phyloP scores from a whole-genome alignment of 92 coral and sea anemone genomes.

The Epizoanthus stellaris region DNA sequence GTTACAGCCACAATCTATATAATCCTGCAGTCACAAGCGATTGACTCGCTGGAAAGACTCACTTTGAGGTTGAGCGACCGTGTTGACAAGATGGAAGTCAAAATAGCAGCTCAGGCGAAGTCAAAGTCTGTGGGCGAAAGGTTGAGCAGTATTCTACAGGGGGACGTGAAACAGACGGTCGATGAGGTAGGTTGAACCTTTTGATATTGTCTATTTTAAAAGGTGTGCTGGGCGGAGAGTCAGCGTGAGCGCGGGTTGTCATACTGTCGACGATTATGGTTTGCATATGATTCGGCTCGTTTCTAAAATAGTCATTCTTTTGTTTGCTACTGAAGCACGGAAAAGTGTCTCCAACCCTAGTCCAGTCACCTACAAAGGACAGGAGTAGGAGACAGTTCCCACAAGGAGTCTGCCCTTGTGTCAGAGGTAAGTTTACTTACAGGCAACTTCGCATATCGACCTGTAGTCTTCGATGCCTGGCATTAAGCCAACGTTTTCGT shows the following conservation, averaged over 20 bases:
- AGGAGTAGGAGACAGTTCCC: slow-evolving; percentile 33
- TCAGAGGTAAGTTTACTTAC: not conserved
- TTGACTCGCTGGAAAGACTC: slow-evolving; percentile 71
- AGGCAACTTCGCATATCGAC: not conserved
- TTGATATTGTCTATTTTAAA: too few species aligned
- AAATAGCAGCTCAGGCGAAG: slow-evolving; percentile 60
- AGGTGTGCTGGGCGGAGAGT: not conserved
- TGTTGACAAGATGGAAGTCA: slow-evolving; percentile 63
- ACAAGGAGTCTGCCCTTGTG: slow-evolving; percentile 41
- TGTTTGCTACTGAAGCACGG: not conserved
- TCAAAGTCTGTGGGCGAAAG: slow-evolving; percentile 12
- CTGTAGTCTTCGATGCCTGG: not conserved
- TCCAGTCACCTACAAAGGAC: not conserved
- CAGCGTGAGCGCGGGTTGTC: not conserved
- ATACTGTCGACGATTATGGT: not conserved
- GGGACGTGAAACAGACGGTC: not conserved
- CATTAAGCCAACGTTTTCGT: not conserved
- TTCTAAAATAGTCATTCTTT: not conserved
- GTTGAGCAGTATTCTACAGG: not conserved
- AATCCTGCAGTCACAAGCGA: slow-evolving; percentile 66
- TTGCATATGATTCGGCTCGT: not conserved
- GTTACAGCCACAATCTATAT: slow-evolving; percentile 32
- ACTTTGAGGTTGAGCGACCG: slow-evolving; percentile 58
- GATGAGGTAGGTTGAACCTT: slow-evolving; percentile 15
- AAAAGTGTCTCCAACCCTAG: not conserved